Percentiles rank a stretch among this genome's conserved stretches.
These are phyloP conservation scores for Toxotes jaculatrix DNA, from an alignment of 2,113 vertebrate genomes.

Conservation along the genomic window DNA sequence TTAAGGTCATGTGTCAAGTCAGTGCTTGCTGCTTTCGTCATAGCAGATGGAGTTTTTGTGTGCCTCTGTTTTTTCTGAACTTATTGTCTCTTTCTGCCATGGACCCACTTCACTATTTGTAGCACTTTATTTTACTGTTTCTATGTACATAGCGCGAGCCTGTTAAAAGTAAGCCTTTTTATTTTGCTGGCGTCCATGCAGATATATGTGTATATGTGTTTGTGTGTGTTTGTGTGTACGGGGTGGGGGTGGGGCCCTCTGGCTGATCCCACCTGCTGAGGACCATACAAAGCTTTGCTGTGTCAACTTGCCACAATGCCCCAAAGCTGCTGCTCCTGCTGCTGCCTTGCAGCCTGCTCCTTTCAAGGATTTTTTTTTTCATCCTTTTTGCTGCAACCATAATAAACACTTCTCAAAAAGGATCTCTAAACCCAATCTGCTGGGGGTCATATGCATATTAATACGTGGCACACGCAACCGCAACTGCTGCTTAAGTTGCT, in stretches of 20 bases:
- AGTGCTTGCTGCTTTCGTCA: conserved; percentile 43
- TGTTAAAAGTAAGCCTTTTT: background rate
- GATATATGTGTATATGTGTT: conserved; percentile 10
- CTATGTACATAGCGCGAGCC: background rate
- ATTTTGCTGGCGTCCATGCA: background rate
- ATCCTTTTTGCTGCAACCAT: conserved; percentile 13
- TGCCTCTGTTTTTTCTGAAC: background rate
- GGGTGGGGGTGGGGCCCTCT: background rate
- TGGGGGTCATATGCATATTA: conserved; percentile 74
- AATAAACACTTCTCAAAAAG: conserved; percentile 55
- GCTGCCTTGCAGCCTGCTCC: conserved; percentile 43
- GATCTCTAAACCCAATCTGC: conserved; percentile 42
- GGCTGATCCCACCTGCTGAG: conserved; percentile 72
- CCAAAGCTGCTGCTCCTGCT: conserved; percentile 69
- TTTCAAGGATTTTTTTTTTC: conserved; percentile 41
- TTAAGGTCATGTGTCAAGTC: conserved; percentile 74
- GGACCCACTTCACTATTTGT: conserved; percentile 4
- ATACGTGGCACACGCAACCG: conserved; percentile 59
- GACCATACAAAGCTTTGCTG: conserved; percentile 61
- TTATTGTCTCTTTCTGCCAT: background rate
- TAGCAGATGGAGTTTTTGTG: conserved; percentile 53
- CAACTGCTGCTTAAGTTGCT: conserved; percentile 34
- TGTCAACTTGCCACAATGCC: conserved; percentile 53
- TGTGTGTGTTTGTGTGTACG: conserved; percentile 4
- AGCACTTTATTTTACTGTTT: conserved; percentile 11